Base-by-base conservation (phyloP, 1,140 invertebrate species). In the Drosophila kurseongensis region DNA sequence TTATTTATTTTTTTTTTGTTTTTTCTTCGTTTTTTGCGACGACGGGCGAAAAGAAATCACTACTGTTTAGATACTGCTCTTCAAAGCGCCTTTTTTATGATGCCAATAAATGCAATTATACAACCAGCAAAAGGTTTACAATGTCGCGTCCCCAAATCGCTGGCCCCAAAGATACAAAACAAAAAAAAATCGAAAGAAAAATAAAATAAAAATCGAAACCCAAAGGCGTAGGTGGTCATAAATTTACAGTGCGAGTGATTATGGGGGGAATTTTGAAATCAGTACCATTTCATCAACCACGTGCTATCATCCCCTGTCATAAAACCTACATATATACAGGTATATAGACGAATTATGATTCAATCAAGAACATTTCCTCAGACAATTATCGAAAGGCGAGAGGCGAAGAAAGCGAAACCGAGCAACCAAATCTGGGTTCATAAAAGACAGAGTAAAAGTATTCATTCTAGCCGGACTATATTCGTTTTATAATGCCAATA, bases 41-140 rank as follows among this genome's bases (percentile, higher is more conserved):
- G 58, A 74, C 68, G 60, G 84, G 47, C 69, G 56, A 80, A 76
- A 78, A 71, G 67, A 88, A 88, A 88, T 88, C 83, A 88, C 83
- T 89, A 89, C 83, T 89, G 84, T 88, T 83, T 88, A 88, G 83
- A 88, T 88, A 88, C 80, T 85, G 78, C 74, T 86, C 82, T 86
- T 85, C 47, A 86, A 78, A 71, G 69, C 74, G 63, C 44, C 84
- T 84, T 85, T 77, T 85, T 85, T 85, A 86, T 75, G 82, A 86
- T 80, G 66, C 63, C 84, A 68, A 88, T 86, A 86, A 88, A 86
- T 86, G 83, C 83, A 86, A 86, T 86, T 83, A 86, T 86, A 86
- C 83, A 86, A 86, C 74, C 63, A 44, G 47, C 44, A 50, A 52
- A 44, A 52, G 61, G 58, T 67, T 74, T 56, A 79, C 80, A 75